Percentiles rank a stretch among this genome's conserved stretches.
These are phyloP conservation scores for Pampusana beccarii DNA, from an alignment of 2,113 vertebrate genomes.

Conservation along the genomic window DNA sequence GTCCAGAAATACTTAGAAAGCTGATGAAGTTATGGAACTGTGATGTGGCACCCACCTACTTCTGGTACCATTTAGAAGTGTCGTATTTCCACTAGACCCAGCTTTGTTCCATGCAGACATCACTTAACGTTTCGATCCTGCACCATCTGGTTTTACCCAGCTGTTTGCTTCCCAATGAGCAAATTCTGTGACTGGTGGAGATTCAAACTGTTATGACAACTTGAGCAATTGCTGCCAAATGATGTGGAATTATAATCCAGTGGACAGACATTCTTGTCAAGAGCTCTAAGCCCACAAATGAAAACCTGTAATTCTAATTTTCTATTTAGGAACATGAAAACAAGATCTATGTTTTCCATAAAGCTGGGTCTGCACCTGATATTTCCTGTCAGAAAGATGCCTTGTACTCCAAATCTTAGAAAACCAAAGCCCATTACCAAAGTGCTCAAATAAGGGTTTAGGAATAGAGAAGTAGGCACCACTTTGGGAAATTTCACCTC, in stretches of 20 bases:
- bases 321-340: conserved; percentile 1
- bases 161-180: neutral
- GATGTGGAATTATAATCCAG: neutral
- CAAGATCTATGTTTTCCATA: neutral
- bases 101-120: neutral
- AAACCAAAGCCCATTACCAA: neutral
- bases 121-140: neutral
- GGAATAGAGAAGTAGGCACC: neutral
- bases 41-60: neutral
- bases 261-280: neutral
- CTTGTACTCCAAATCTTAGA: neutral
- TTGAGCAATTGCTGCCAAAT: conserved; percentile 3
- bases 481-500: neutral
- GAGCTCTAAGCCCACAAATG: neutral
- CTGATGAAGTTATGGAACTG: neutral
- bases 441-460: neutral
- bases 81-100: neutral
- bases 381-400: neutral
- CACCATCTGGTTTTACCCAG: neutral
- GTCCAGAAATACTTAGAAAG: neutral
- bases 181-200: neutral
- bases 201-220: conserved; percentile 21
- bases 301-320: conserved; percentile 25
- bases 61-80: conserved; percentile 1
- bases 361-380: neutral